These are phyloP conservation scores for Ramazzottius varieornatus DNA, from an alignment of 2,888 invertebrate species.

Conservation along the genomic window DNA sequence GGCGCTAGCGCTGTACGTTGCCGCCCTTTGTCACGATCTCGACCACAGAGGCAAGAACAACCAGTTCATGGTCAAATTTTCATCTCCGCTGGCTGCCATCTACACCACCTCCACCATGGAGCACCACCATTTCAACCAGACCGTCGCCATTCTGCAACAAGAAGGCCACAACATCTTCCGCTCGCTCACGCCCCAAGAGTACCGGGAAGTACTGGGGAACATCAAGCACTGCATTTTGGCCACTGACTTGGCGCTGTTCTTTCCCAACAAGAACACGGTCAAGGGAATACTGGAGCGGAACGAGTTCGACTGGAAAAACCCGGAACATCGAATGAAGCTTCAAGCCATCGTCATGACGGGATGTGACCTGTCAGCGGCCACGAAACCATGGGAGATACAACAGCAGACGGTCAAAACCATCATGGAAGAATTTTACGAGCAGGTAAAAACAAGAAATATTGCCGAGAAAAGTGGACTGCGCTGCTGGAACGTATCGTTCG, in stretches of 20 bases:
- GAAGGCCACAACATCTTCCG: slow-evolving; percentile 61
- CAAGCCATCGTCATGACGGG: slow-evolving; percentile 57
- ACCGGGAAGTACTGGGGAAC: slow-evolving; percentile 37
- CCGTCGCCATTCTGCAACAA: slow-evolving; percentile 51
- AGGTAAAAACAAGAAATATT: slow-evolving; percentile 25
- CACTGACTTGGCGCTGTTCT: slow-evolving; percentile 54
- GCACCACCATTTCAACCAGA: slow-evolving; percentile 66
- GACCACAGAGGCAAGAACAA: slow-evolving; percentile 65
- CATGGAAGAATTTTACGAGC: slow-evolving; percentile 52
- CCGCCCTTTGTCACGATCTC: slow-evolving; percentile 54
- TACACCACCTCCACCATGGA: slow-evolving; percentile 63
- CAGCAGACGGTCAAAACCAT: slow-evolving; percentile 51
- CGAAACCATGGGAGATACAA: slow-evolving; percentile 58
- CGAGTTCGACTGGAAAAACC: slow-evolving; percentile 36
- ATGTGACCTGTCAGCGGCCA: slow-evolving; percentile 51
- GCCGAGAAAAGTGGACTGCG: too few species aligned
- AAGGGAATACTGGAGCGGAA: slow-evolving; percentile 28
- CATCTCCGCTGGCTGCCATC: slow-evolving; percentile 52
- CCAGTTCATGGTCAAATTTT: slow-evolving; percentile 54
- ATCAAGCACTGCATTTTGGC: slow-evolving; percentile 58
- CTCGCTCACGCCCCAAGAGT: slow-evolving; percentile 39
- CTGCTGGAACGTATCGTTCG: too few species aligned
- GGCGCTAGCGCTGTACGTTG: slow-evolving; percentile 48
- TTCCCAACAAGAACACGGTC: slow-evolving; percentile 41
- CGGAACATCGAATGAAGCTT: slow-evolving; percentile 39